Base-by-base conservation (phyloP, 1,140 invertebrate species). In the Dinoponera quadriceps region DNA sequence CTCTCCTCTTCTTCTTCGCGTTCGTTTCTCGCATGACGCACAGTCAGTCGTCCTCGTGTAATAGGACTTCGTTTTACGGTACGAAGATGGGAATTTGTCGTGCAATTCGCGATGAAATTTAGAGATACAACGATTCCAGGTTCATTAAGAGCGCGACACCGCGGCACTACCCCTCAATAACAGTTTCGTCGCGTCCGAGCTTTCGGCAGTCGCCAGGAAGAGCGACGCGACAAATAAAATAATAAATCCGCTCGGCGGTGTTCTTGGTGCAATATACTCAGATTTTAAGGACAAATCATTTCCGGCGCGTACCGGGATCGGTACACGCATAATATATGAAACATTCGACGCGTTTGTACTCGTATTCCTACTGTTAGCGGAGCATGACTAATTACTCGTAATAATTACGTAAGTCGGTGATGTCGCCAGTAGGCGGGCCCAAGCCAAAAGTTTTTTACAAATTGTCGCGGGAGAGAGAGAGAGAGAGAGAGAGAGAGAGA, bases 391-490 rank as follows among this genome's bases (percentile, higher is more conserved):
- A 69, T 57, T 44, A 44, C 33, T 65, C 54, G 33, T 71, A 80
- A 57, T 80, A 80, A 78, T 80, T 80, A 80, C 27, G 20, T 71
- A 80, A 80, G 75, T 14, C 75, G 59, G 22, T 80, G 44, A 65
- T 48, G 75, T 69, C 63, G 75, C 60, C 44, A 29, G n/a, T 65
- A 54, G 48, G 44, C 63, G 25, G 48, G 11, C 33, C 38, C 51
- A 80, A 69, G 74, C 63, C 63, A 78, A 69, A 78, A 57, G 33
- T 80, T 80, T 80, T 80, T 80, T 80, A 80, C n/a, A 48, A 80
- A 80, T 57, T 20, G 16, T 59, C 25, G 25, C 51, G 63, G 54
- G 44, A 7, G 38, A 22, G 33, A 71, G 54, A 48, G 48, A n/a
- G n/a, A n/a, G n/a, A n/a, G n/a, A n/a, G 63, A 44, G 44, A 7